Percentiles rank a stretch among this genome's conserved stretches.
phyloP scores from a whole-genome alignment of 1,140 invertebrate species.

The Drosophila nasuta region DNA sequence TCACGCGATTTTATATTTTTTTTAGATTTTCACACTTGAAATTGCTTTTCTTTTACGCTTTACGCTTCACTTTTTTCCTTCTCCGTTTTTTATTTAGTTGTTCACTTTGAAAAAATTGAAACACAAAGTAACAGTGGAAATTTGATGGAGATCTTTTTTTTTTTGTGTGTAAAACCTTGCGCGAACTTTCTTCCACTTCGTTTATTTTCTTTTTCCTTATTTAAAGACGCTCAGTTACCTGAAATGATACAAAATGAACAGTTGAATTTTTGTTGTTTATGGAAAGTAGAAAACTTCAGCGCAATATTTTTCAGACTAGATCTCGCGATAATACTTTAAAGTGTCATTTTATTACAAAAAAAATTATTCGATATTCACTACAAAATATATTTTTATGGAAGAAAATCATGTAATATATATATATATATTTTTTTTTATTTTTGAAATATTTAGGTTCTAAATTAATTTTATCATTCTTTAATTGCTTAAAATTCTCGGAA shows the following conservation, averaged over 20 bases:
- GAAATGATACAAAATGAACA: slow-evolving; percentile 39
- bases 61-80: slow-evolving; percentile 21
- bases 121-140: slow-evolving; percentile 41
- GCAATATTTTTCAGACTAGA: too few species aligned
- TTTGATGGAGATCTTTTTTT: slow-evolving; percentile 22
- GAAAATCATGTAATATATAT: too few species aligned
- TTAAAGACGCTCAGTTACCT: slow-evolving; percentile 49
- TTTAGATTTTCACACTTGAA: slow-evolving; percentile 21
- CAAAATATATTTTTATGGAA: too few species aligned
- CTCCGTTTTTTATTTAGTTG: neutral
- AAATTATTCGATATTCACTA: too few species aligned
- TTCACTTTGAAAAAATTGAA: slow-evolving; percentile 35
- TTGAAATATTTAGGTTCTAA: too few species aligned
- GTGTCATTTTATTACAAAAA: too few species aligned
- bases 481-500: too few species aligned
- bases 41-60: slow-evolving; percentile 9
- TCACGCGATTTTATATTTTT: neutral
- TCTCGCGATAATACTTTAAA: too few species aligned
- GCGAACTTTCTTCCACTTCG: slow-evolving; percentile 1
- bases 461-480: too few species aligned
- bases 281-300: too few species aligned
- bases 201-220: slow-evolving; percentile 10
- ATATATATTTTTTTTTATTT: too few species aligned
- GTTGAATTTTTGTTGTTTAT: too few species aligned
- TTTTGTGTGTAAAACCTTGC: slow-evolving; percentile 15